Evolutionary conservation across 2,888 invertebrate species (phyloP), one percentile per base, ranked within the genome.

Genomic region (Meghimatium bilineatum): DNA sequence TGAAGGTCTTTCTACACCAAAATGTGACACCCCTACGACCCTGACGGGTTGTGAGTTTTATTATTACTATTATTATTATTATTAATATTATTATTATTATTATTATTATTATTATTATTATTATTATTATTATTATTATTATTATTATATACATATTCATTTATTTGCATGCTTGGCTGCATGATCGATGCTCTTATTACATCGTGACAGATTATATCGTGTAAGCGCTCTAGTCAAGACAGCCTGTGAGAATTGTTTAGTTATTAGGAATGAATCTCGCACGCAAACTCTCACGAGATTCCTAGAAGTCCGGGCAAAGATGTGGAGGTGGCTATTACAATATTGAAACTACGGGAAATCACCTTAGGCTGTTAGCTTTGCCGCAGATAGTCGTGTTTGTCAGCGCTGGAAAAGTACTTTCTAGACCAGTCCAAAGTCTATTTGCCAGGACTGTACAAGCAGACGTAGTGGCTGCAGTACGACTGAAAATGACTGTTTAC

Each of bases 321-420:
- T 44, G 44, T 26, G 67, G 34, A 44, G 44, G 56, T 38, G 67
- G 79, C 66, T 60, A 79, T 79, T 79, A 79, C 67, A 79, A 79
- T 79, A 79, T 79, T 79, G 38, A 60, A 38, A 67, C 79, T 67
- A 79, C 49, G 17, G n/a, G 29, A 23, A 63, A 63, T 63, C 60
- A 63, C 60, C 60, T n/a, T 67, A 38, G 79, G 67, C 49, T 79
- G 79, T 79, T 66, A 63, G 79, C 49, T 67, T 23, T 67, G 49
- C 29, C 79, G 79, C 67, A 20, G 79, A 38, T 79, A 79, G 79
- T 60, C 32, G 67, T 79, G 79, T 79, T 79, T 79, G 67, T n/a
- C 23, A 14, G 29, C 23, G 29, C 26, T 44, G 23, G 17, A 79
- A 67, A 67, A 79, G 79, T 79, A 79, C 79, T 79, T 79, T 79